These are phyloP conservation scores for Cydia strobilella DNA, from an alignment of 1,140 invertebrate species.

Conservation along the genomic window DNA sequence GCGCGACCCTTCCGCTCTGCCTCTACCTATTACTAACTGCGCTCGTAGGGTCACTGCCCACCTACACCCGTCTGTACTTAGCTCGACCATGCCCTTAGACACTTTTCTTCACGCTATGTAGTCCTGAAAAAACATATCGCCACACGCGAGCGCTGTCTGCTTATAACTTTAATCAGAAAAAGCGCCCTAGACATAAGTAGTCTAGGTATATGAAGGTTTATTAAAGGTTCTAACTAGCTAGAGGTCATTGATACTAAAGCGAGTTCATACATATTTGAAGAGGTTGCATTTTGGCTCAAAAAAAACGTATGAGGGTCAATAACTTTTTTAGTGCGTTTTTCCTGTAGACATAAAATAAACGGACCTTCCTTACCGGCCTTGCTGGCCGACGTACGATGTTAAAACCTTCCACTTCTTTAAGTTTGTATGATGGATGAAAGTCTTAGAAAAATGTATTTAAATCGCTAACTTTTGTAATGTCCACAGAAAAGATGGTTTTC, in stretches of 20 bases:
- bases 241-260: conserved; percentile 42
- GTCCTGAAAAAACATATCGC: conserved; percentile 55
- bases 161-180: conserved; percentile 64
- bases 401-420: too few relatives aligned
- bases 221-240: conserved; percentile 36
- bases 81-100: conserved; percentile 28
- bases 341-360: too few relatives aligned
- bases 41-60: conserved; percentile 70
- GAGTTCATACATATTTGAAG: conserved; percentile 20
- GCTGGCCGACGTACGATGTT: too few relatives aligned
- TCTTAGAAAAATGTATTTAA: too few relatives aligned
- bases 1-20: conserved; percentile 71
- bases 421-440: too few relatives aligned
- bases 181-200: conserved; percentile 39
- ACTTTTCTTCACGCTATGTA: conserved; percentile 45
- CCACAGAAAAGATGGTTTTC: too few relatives aligned
- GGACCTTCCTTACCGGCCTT: too few relatives aligned
- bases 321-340: too few relatives aligned
- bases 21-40: conserved; percentile 47
- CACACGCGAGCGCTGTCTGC: conserved; percentile 56
- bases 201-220: conserved; percentile 40
- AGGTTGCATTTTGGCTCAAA: background rate
- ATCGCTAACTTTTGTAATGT: too few relatives aligned
- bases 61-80: conserved; percentile 57
- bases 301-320: background rate